A percentile compares a stretch with the other conserved stretches of the same genome.
Evolutionary conservation across 2,888 invertebrate genomes (phyloP).

Genomic region (Theodoxus fluviatilis): DNA sequence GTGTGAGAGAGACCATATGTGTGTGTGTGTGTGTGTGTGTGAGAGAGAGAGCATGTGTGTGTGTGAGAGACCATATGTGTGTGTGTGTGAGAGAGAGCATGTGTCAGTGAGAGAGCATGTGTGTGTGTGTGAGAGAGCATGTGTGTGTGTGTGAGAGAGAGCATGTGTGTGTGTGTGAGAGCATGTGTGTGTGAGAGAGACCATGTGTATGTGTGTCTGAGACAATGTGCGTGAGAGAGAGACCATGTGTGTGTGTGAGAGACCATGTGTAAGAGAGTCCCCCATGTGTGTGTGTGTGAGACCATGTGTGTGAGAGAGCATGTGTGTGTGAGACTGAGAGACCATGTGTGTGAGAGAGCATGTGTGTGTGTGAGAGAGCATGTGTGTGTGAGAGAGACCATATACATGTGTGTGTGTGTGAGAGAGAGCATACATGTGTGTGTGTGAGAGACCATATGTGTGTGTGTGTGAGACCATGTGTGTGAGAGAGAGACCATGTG

Average conservation of each 20-base stretch:
- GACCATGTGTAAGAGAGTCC: too few relatives aligned
- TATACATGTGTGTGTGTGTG: neutral
- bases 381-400: neutral
- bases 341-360: neutral
- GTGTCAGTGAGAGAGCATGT: slow-evolving; percentile 4
- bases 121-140: neutral
- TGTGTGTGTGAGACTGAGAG: slow-evolving; percentile 22
- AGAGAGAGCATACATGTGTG: neutral
- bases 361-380: neutral
- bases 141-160: slow-evolving; percentile 6
- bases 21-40: slow-evolving; percentile 23
- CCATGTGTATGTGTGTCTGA: neutral
- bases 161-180: neutral
- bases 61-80: neutral
- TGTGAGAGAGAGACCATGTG: neutral
- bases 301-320: too few relatives aligned
- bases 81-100: neutral
- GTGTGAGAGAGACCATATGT: neutral
- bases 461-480: slow-evolving; percentile 3
- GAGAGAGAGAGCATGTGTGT: slow-evolving; percentile 17
- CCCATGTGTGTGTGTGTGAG: too few relatives aligned
- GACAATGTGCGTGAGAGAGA: too few relatives aligned
- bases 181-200: neutral
- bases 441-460: neutral
- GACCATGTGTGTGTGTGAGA: neutral